Base-by-base conservation (phyloP, 2,113 vertebrate species). In the Phalacrocorax brasilianus region DNA sequence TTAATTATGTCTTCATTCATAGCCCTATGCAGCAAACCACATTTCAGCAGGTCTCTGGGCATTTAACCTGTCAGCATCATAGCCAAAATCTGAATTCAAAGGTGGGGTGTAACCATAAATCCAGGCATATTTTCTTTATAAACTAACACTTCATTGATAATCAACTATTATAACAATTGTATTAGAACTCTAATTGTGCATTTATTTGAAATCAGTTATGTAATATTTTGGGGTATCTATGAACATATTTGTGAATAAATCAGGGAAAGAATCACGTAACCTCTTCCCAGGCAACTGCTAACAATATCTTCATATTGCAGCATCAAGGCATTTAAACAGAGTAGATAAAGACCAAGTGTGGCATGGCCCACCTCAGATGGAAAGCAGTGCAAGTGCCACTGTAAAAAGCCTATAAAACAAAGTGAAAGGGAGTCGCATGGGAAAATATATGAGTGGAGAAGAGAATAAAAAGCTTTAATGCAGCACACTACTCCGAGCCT, bases 401-500 rank as follows among this genome's bases (percentile, higher is more conserved):
- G 12, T 35, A 35, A 13, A 71, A 53, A 67, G 12, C 5, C 5
- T 61, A 18, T 30, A 19, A 75, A 85, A 44, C 5, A 42, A 72
- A 71, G 28, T 35, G 33, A 82, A 50, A 24, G 2, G 4, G 12
- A 33, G 3, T 67, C 18, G 18, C 15, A 21, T 33, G 26, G 40
- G 55, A 56, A 95, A 83, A 56, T 16, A 49, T 8, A 3, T 49
- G 3, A 85, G 26, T n/a, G 8, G 26, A 75, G 9, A 78, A 66
- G 13, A 74, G 5, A 86, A n/a, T 18, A 58, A 63, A 76, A 95
- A 71, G 16, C 8, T 56, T 81, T 66, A 66, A 67, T 47, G 28
- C 5, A 71, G 12, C 20, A 19, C 0, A 3, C 17, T 38, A 16
- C 56, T 74, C 76, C 3, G 0, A 66, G 42, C 6, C 20, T 68